These are phyloP conservation scores for Pterocles burchelli DNA, from an alignment of 2,113 vertebrate species.

Conservation along the genomic window DNA sequence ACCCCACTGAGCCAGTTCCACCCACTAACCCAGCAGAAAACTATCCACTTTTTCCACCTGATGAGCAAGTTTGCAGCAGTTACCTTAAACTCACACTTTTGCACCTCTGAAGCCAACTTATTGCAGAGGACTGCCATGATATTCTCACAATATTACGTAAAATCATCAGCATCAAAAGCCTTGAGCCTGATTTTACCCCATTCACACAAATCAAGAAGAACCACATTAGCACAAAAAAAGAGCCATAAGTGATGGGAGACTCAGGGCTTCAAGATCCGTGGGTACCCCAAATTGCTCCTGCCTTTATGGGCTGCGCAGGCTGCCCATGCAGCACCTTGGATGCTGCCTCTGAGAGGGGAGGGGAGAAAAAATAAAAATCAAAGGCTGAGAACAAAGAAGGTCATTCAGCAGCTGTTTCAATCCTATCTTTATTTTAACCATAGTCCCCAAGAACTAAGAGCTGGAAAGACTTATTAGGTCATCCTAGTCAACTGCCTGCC, in stretches of 20 bases:
- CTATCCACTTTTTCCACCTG: neutral
- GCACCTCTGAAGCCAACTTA: neutral
- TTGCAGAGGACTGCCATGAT: fast-evolving
- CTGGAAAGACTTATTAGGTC: neutral
- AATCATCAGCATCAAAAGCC: neutral
- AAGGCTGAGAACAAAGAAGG: neutral
- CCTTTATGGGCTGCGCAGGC: neutral
- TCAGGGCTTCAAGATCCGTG: neutral
- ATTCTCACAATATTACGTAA: neutral
- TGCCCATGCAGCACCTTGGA: neutral
- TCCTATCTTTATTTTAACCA: neutral
- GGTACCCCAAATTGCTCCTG: neutral
- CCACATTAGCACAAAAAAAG: neutral
- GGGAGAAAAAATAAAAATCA: neutral
- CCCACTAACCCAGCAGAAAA: neutral
- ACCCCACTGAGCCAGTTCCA: neutral
- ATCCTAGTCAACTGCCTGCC: neutral
- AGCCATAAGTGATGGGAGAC: neutral
- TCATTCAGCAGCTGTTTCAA: neutral
- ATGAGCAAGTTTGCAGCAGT: neutral
- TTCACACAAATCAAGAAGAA: neutral
- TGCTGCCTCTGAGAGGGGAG: neutral
- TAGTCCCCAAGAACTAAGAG: neutral
- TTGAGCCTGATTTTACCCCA: neutral
- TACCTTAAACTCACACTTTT: neutral